Percentiles rank a stretch among this genome's conserved stretches.
Conservation (phyloP, 2,888 invertebrate genomes). For the Oxycera nigricornis region DNA sequence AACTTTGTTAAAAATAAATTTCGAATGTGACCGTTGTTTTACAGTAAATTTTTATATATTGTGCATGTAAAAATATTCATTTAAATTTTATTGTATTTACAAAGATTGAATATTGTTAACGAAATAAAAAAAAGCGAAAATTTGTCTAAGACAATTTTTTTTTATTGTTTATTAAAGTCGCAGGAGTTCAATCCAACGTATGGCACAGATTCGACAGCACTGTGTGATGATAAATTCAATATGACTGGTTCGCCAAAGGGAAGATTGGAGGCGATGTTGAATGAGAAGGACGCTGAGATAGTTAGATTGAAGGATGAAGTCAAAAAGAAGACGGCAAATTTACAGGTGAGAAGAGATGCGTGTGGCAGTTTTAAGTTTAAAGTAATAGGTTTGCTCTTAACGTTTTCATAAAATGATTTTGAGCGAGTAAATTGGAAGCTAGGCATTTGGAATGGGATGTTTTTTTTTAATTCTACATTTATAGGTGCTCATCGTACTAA, state of each 20-base stretch:
- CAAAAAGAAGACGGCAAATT: constrained; percentile 58
- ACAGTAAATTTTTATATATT: background rate
- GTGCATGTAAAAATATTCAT: background rate
- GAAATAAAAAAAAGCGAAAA: background rate
- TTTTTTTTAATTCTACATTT: too few species aligned
- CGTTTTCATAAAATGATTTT: too few species aligned
- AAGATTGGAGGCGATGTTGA: constrained; percentile 61
- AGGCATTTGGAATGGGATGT: too few species aligned
- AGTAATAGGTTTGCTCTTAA: background rate
- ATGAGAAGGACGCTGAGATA: constrained; percentile 66
- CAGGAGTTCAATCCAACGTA: constrained; percentile 8
- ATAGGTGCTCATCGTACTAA: too few species aligned
- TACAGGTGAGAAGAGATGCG: constrained; percentile 54
- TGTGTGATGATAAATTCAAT: constrained; percentile 47
- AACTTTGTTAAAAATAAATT: background rate
- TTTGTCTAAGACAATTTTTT: constrained; percentile 9
- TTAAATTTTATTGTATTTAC: background rate
- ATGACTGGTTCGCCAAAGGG: constrained; percentile 47
- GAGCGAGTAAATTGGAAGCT: too few species aligned
- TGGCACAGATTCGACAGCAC: background rate
- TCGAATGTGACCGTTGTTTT: background rate
- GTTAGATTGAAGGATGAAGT: constrained; percentile 63
- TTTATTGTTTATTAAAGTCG: background rate
- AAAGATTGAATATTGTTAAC: background rate
- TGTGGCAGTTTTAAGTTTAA: background rate